phyloP scores from a whole-genome alignment of 2,888 invertebrate species.

The Napeogenes sylphis region DNA sequence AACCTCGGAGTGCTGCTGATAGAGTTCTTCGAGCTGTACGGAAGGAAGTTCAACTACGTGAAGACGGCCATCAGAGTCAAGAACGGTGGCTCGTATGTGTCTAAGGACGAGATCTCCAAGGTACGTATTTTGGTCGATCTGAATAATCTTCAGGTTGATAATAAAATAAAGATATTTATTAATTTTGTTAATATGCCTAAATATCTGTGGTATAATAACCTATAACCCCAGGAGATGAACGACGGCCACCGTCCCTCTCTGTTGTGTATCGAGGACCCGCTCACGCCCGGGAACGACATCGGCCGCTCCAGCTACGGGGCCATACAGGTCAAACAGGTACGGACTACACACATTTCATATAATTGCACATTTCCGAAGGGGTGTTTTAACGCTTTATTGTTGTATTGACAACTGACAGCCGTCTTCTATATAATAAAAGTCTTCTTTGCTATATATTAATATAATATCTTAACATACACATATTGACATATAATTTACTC shows the following conservation, averaged over 20 bases:
- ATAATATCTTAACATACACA: too few species aligned
- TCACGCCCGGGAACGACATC: constrained; percentile 97
- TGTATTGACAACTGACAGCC: too few species aligned
- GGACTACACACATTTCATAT: not conserved
- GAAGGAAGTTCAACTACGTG: constrained; percentile 96
- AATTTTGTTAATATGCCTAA: too few species aligned
- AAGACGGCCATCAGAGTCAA: constrained; percentile 96
- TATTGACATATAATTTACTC: too few species aligned
- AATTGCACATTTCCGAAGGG: too few species aligned
- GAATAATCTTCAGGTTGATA: not conserved
- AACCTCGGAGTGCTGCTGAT: constrained; percentile 97
- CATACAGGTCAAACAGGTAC: constrained; percentile 81
- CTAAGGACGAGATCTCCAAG: constrained; percentile 93
- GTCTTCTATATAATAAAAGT: too few species aligned
- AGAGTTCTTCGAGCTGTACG: constrained; percentile 98
- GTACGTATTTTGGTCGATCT: constrained; percentile 34
- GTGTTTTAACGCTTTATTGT: too few species aligned
- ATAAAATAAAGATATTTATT: too few species aligned
- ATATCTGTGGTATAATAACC: too few species aligned
- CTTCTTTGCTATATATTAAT: too few species aligned
- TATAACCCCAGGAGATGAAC: constrained; percentile 86
- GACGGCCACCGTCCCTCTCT: constrained; percentile 96
- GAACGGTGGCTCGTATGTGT: constrained; percentile 94
- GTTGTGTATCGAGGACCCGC: constrained; percentile 98
- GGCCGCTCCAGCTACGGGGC: constrained; percentile 98